Evolutionary conservation across 1,140 invertebrate species (phyloP).

Genomic region (Scylla paramamosain): DNA sequence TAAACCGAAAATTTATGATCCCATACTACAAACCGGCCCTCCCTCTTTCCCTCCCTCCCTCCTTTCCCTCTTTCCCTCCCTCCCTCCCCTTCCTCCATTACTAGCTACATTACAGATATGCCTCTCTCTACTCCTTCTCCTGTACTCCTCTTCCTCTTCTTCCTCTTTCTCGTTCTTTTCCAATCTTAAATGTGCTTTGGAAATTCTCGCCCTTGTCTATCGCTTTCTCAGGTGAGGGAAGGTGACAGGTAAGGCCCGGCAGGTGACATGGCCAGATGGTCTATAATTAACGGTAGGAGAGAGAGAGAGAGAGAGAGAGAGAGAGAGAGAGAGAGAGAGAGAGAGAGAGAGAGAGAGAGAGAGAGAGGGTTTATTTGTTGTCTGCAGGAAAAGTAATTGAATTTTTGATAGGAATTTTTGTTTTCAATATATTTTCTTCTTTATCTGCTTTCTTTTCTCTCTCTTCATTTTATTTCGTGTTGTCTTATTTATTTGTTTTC

Average conservation of each 20-base stretch:
- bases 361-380: no score
- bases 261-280: no score
- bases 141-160: not conserved
- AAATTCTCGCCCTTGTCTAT: not conserved
- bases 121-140: not conserved
- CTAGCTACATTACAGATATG: no score
- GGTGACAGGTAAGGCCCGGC: no score
- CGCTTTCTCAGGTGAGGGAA: not conserved
- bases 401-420: not conserved
- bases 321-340: no score
- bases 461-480: not conserved
- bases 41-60: not conserved
- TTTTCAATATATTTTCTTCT: not conserved
- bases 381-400: no score
- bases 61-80: no score
- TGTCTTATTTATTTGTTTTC: not conserved
- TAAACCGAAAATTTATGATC: no score
- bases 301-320: no score
- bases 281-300: no score
- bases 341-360: no score
- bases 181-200: no score
- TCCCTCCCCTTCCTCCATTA: not conserved
- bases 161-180: not conserved
- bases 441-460: not conserved
- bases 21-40: not conserved